phyloP scores from a whole-genome alignment of 2,113 vertebrate species.

The Halcyon senegalensis region DNA sequence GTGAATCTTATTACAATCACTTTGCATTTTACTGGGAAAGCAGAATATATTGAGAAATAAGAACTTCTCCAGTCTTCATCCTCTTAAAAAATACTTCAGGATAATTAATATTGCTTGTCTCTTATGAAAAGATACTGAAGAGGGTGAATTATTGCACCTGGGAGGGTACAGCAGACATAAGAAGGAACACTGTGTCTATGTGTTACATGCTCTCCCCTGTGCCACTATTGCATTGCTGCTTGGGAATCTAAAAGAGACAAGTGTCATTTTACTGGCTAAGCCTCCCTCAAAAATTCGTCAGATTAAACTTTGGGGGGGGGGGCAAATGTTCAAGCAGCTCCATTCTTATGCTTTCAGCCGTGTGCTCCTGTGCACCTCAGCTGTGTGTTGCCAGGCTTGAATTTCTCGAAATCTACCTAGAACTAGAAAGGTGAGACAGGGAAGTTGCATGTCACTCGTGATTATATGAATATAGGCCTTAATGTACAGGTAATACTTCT shows the following conservation, averaged over 20 bases:
- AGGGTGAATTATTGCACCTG: background rate
- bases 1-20: background rate
- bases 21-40: conserved; percentile 29
- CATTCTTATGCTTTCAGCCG: background rate
- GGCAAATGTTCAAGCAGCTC: background rate
- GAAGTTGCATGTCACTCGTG: background rate
- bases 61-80: background rate
- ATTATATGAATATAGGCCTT: conserved; percentile 29
- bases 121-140: background rate
- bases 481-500: conserved; percentile 11
- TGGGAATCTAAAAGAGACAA: background rate
- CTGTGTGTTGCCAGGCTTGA: background rate
- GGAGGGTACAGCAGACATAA: background rate
- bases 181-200: background rate
- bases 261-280: background rate
- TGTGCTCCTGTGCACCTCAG: background rate
- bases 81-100: background rate
- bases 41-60: background rate
- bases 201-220: background rate
- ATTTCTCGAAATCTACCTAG: conserved; percentile 24
- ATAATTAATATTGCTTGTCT: background rate
- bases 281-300: conserved; percentile 49
- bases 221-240: background rate
- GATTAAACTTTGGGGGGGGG: conserved; percentile 50
- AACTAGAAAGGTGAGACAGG: conserved; percentile 10